Conservation (phyloP, 2,888 invertebrate species). For the Scaptomyza reducta region DNA sequence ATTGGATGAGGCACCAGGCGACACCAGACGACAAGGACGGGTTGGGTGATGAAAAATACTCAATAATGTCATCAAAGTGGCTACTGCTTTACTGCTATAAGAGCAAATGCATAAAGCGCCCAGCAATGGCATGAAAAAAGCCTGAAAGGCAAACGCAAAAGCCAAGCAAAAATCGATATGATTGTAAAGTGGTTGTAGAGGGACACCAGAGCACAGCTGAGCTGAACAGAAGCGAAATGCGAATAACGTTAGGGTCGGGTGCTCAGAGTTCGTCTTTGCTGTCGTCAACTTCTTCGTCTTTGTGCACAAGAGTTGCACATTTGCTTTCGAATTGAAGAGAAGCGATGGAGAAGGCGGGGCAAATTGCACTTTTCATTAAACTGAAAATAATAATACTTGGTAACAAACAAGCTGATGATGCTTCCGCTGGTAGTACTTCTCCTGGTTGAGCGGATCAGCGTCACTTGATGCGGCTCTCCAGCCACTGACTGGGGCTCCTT, state of each 20-base stretch:
- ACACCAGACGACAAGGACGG: background rate
- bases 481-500: conserved; percentile 16
- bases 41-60: conserved; percentile 14
- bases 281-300: conserved; percentile 53
- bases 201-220: conserved; percentile 9
- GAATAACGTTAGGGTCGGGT: conserved; percentile 9
- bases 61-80: conserved; percentile 80
- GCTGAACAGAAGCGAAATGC: conserved; percentile 2
- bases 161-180: conserved; percentile 73
- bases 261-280: conserved; percentile 28
- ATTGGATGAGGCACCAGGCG: background rate
- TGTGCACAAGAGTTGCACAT: conserved; percentile 65
- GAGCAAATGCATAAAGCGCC: conserved; percentile 70
- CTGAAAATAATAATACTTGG: conserved; percentile 61
- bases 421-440: conserved; percentile 16
- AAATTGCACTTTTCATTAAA: conserved; percentile 78
- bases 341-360: conserved; percentile 24
- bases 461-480: conserved; percentile 35
- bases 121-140: conserved; percentile 45
- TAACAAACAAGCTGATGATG: conserved; percentile 44
- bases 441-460: conserved; percentile 33
- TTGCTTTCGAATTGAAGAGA: conserved; percentile 66
- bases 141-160: conserved; percentile 61
- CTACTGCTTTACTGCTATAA: conserved; percentile 39
- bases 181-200: conserved; percentile 65